Base-by-base conservation (phyloP, 2,888 invertebrate species). In the Adineta ricciae region DNA sequence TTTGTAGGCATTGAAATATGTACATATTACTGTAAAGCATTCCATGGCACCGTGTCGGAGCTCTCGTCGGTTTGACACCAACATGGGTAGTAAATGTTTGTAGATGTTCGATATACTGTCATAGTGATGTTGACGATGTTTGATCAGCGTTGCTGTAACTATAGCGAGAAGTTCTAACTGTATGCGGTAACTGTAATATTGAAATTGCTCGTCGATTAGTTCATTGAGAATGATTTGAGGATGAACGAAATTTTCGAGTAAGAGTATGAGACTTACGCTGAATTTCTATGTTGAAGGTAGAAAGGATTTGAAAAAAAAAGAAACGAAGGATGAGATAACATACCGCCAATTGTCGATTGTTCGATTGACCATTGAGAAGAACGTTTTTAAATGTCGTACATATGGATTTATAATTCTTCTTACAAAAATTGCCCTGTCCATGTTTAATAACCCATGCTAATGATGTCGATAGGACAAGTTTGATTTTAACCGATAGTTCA, bases 21-120 rank as follows among this genome's bases (percentile, higher is more conserved):
- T n/a, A 41, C 78, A 78, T 41, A 78, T 78, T n/a, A 78, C 78
- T 78, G 78, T 78, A 78, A 78, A 78, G 41, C 78, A 78, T 78
- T 78, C 78, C 38, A 78, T 78, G 11, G 78, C 78, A 41, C 78
- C 78, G 41, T 78, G 78, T 78, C 78, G 78, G 38, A 78, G 41
- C 41, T 78, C 78, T n/a, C 78, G 78, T 36, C 78, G 78, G n/a
- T 78, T 78, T 41, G 78, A 41, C 41, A 78, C 4, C 41, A 78
- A 78, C 41, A 78, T 41, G 0, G 78, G 78, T 41, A 78, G 41
- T n/a, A 78, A 41, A 41, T 41, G 41, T 78, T 78, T 78, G 41
- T 41, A 19, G 38, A 78, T n/a, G 14, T 2, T 41, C 4, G 41
- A 41, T 78, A 41, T 38, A 41, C 32, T 38, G 41, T 78, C 78